Percentiles rank a stretch among this genome's conserved stretches.
phyloP scores from a whole-genome alignment of 2,888 invertebrate species.

The Papilio elwesi region DNA sequence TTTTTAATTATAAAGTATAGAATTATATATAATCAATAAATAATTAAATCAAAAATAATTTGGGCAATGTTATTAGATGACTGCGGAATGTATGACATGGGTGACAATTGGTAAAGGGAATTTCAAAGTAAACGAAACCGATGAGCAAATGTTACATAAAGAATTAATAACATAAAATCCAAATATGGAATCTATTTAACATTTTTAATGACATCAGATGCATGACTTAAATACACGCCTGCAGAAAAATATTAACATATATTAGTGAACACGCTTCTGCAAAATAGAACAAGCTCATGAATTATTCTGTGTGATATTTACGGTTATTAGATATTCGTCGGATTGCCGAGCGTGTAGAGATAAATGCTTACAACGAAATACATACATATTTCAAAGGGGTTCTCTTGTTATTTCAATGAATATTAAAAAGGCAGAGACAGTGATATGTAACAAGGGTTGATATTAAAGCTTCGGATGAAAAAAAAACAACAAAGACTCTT shows the following conservation, averaged over 20 bases:
- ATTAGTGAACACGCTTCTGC: neutral
- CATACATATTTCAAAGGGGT: slow-evolving; percentile 18
- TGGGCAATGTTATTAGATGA: too few relatives aligned
- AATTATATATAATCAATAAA: too few relatives aligned
- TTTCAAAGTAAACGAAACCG: too few relatives aligned
- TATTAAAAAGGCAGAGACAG: slow-evolving; percentile 10
- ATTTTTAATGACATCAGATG: too few relatives aligned
- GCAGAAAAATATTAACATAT: neutral
- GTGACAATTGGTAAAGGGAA: too few relatives aligned
- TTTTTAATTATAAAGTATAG: too few relatives aligned
- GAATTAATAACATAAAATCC: too few relatives aligned
- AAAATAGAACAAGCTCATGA: neutral
- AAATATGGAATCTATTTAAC: too few relatives aligned
- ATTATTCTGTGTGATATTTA: slow-evolving; percentile 15
- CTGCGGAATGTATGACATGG: too few relatives aligned
- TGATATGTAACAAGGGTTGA: neutral
- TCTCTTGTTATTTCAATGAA: slow-evolving; percentile 6
- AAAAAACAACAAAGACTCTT: neutral
- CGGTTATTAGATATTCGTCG: slow-evolving; percentile 20
- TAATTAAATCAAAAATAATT: too few relatives aligned
- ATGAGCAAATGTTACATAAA: too few relatives aligned
- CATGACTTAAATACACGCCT: neutral
- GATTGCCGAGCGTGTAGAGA: slow-evolving; percentile 10
- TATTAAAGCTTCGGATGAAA: neutral
- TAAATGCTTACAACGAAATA: slow-evolving; percentile 15